phyloP scores from a whole-genome alignment of 1,140 invertebrate species.

The Varroa destructor region DNA sequence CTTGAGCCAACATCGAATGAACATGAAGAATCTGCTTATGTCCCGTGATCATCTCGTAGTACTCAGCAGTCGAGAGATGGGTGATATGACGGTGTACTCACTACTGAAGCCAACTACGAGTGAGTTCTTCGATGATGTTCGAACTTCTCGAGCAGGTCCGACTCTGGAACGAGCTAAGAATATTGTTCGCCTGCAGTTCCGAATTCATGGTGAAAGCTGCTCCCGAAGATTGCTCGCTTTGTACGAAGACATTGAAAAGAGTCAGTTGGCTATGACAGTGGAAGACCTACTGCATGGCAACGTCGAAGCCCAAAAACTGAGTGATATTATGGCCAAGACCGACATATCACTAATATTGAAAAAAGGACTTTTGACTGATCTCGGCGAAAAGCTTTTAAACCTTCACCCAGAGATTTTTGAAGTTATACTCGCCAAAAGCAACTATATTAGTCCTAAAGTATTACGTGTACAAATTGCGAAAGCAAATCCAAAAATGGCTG shows the following conservation, averaged over 20 bases:
- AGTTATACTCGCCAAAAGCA: neutral
- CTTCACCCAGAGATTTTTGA: neutral
- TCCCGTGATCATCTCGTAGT: constrained; percentile 20
- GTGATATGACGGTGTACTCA: constrained; percentile 15
- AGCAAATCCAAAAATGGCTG: constrained; percentile 4
- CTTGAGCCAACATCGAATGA: constrained; percentile 14
- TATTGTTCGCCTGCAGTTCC: constrained; percentile 15
- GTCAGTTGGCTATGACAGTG: neutral
- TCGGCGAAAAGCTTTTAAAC: neutral
- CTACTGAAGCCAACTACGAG: constrained; percentile 23
- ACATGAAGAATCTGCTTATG: constrained; percentile 5
- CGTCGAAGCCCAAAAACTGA: neutral
- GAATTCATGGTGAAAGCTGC: constrained; percentile 11
- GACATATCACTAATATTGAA: neutral
- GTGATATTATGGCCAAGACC: neutral
- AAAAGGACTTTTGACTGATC: constrained; percentile 11
- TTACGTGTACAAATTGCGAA: constrained; percentile 3
- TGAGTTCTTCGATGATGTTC: constrained; percentile 5
- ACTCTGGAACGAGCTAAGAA: neutral
- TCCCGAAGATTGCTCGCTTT: neutral
- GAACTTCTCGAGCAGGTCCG: neutral
- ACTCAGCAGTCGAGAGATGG: constrained; percentile 14
- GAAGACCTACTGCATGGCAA: neutral
- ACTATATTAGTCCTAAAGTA: constrained; percentile 23
- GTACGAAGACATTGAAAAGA: neutral